Evolutionary conservation across 2,797 vertebrate species (phyloP).

Genomic region (Betta splendens): DNA sequence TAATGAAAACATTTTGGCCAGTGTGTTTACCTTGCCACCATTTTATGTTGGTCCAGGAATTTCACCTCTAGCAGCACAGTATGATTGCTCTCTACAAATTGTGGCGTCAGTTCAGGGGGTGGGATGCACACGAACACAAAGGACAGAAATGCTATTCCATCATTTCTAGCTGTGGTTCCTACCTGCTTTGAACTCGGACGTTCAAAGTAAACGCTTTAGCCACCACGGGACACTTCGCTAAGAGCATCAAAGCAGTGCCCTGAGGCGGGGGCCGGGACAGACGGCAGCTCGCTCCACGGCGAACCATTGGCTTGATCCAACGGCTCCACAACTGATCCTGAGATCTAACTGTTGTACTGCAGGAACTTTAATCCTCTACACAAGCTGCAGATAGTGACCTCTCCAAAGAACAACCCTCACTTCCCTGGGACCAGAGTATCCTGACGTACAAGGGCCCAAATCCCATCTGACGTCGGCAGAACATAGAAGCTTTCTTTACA

Average conservation of each 20-base stretch:
- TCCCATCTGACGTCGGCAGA: conserved; percentile 28
- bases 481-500: conserved; percentile 21
- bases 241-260: conserved; percentile 63
- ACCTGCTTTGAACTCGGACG: conserved; percentile 63
- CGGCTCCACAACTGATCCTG: conserved; percentile 39
- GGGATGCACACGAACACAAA: conserved; percentile 41
- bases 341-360: conserved; percentile 39
- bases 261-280: conserved; percentile 52
- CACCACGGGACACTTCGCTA: conserved; percentile 61
- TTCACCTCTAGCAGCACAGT: conserved; percentile 35
- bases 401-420: conserved; percentile 24
- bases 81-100: conserved; percentile 32
- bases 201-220: conserved; percentile 63
- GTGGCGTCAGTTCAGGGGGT: conserved; percentile 43
- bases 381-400: conserved; percentile 22
- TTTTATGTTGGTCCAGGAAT: conserved; percentile 39
- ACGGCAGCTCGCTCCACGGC: conserved; percentile 39
- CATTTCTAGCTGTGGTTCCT: conserved; percentile 41
- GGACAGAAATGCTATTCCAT: conserved; percentile 51
- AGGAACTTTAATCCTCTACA: conserved; percentile 29
- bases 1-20: conserved; percentile 46
- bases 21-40: conserved; percentile 29
- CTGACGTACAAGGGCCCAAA: conserved; percentile 9
- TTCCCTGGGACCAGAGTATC: conserved; percentile 17
- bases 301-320: conserved; percentile 50